These are phyloP conservation scores for Liparis tanakae DNA, from an alignment of 2,797 vertebrate genomes.

Conservation along the genomic window DNA sequence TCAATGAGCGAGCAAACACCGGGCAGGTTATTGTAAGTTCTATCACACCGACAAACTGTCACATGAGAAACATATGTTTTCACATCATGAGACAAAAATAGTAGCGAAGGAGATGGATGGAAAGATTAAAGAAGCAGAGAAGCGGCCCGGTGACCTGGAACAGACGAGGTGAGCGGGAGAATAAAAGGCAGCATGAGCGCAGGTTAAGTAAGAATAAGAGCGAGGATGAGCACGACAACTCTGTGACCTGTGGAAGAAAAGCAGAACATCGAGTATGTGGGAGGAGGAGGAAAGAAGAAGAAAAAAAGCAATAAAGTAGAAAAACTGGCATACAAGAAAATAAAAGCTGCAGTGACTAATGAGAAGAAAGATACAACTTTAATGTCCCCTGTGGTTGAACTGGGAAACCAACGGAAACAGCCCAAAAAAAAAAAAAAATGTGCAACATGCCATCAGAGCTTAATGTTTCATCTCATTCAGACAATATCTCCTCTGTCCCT, in stretches of 20 bases:
- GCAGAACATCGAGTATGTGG: neutral
- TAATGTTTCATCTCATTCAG: constrained; percentile 36
- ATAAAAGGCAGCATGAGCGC: constrained; percentile 11
- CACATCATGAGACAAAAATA: neutral
- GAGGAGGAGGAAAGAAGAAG: neutral
- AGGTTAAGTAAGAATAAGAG: constrained; percentile 4
- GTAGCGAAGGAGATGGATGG: neutral
- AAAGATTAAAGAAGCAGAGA: constrained; percentile 8
- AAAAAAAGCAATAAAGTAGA: neutral
- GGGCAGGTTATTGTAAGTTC: neutral
- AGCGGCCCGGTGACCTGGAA: constrained; percentile 10
- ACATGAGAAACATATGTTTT: neutral
- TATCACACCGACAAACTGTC: constrained; percentile 9
- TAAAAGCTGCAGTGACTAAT: constrained; percentile 43
- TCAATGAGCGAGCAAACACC: constrained; percentile 6
- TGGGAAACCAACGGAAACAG: constrained; percentile 39
- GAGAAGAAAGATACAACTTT: constrained; percentile 53
- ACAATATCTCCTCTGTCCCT: constrained; percentile 31
- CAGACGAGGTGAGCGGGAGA: neutral
- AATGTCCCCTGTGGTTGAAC: constrained; percentile 48
- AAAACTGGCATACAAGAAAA: constrained; percentile 17
- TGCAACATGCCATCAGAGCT: constrained; percentile 28
- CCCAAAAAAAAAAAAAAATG: constrained; percentile 29
- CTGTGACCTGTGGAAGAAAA: constrained; percentile 17
- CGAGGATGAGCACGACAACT: constrained; percentile 5